Conservation (phyloP, 2,888 invertebrate species). For the Pseudococcus jackbeardsleyi region DNA sequence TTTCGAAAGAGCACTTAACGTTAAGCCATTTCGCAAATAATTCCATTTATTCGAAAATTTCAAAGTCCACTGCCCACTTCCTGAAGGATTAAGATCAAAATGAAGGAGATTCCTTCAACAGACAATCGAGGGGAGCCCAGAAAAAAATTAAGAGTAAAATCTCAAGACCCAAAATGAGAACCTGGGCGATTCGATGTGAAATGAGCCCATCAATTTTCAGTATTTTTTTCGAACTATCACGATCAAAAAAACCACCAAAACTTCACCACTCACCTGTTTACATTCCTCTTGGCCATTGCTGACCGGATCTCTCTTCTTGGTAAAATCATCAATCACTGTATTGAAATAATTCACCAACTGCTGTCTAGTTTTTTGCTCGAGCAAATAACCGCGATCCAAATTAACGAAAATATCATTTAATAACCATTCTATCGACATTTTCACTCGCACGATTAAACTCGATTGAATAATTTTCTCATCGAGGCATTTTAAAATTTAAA, state of each 20-base stretch:
- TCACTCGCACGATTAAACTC: background rate
- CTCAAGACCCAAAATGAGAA: too few species aligned
- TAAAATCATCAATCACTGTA: slow-evolving; percentile 83
- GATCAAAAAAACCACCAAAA: background rate
- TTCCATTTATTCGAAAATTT: too few species aligned
- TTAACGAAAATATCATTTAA: slow-evolving; percentile 82
- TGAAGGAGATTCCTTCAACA: too few species aligned
- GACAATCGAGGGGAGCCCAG: too few species aligned
- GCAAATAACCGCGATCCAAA: slow-evolving; percentile 80
- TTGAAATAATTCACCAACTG: slow-evolving; percentile 83
- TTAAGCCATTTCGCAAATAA: too few species aligned
- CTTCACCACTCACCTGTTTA: slow-evolving; percentile 27
- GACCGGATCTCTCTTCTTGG: slow-evolving; percentile 67
- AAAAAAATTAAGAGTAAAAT: too few species aligned
- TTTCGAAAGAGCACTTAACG: too few species aligned
- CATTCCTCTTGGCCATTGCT: slow-evolving; percentile 46
- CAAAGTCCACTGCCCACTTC: too few species aligned
- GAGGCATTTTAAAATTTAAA: background rate
- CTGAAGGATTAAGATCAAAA: too few species aligned
- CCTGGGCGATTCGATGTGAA: too few species aligned
- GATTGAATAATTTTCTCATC: background rate
- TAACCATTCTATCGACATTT: slow-evolving; percentile 83
- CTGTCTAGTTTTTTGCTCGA: slow-evolving; percentile 79
- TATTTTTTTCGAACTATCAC: background rate
- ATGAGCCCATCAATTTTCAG: too few species aligned